Conservation (phyloP, 2,797 vertebrate genomes). For the Pristis pectinata region DNA sequence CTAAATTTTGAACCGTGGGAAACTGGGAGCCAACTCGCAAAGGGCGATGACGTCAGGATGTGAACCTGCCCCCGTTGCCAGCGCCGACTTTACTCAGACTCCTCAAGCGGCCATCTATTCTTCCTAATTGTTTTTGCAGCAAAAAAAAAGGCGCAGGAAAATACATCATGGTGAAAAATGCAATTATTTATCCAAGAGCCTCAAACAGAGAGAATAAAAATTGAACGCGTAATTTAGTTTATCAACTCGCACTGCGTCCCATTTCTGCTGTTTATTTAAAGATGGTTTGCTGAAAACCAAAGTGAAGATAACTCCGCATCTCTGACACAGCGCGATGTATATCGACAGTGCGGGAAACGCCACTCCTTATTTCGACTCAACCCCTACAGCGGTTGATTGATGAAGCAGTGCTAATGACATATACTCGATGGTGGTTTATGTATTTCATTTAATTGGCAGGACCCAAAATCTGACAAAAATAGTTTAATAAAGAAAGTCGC, state of each 20-base stretch:
- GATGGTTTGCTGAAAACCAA: too few species aligned
- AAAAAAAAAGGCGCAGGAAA: not conserved
- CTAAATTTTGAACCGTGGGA: constrained; percentile 25
- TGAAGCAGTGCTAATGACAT: not conserved
- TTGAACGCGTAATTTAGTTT: not conserved
- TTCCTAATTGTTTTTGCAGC: not conserved
- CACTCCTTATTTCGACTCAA: not conserved
- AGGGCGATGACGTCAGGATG: constrained; percentile 24
- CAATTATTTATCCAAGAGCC: not conserved
- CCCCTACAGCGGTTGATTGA: not conserved
- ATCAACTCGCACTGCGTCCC: not conserved
- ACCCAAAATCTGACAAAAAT: not conserved
- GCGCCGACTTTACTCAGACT: not conserved
- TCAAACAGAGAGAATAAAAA: not conserved
- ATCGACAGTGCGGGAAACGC: not conserved
- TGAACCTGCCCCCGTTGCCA: constrained; percentile 12
- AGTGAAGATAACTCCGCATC: not conserved
- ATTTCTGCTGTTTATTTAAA: not conserved
- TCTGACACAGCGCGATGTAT: not conserved
- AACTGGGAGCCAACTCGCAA: constrained; percentile 29
- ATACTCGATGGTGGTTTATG: not conserved
- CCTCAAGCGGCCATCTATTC: not conserved
- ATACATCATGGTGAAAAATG: not conserved
- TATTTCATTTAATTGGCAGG: not conserved
- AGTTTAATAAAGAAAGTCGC: not conserved